Evolutionary conservation across 2,797 vertebrate genomes (phyloP), one percentile per base, ranked within the genome.

Genomic region (Forpus xanthops): DNA sequence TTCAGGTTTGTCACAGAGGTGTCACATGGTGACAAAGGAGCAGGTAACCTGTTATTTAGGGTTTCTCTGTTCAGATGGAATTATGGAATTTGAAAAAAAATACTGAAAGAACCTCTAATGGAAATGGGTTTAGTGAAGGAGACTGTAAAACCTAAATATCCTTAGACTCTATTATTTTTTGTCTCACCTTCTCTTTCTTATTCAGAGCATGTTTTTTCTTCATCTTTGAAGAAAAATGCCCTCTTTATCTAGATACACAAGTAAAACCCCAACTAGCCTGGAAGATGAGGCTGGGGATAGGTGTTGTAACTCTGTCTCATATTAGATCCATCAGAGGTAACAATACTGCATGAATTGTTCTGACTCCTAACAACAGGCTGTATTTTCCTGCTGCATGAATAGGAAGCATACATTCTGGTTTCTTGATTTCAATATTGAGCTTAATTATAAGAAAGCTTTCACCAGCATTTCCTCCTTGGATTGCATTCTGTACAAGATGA

Each of bases 351-450:
- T 47, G 12, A 88, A 61, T 71, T 76, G 24, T 35, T 58, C 68
- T 64, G 79, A 67, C 37, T 90, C 47, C 41, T 53, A 53, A 70
- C 71, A 85, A 84, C 53, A 72, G 60, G n/a, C 45, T 93, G 18
- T 74, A 16, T 90, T 90, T 90, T 88, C 33, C 53, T 80, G 15
- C 24, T 84, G 58, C 67, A 53, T 81, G 62, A 84, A 75, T 86
- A 86, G 70, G 50, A 90, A 84, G 41, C 41, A 78, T 70, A 33
- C 0, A 2, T 80, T 90, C 25, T 1, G 5, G 31, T 61, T 72
- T 86, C 45, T 78, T 53, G 8, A 62, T 88, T 94, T 86, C 27
- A 81, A 50, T 75, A 45, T 65, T 11, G 28, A 72, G 37, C 24
- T 75, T 86, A 77, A 87, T 77, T 80, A 64, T 30, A 87, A 49